These are phyloP conservation scores for Neocrepidodera transversa DNA, from an alignment of 2,888 invertebrate genomes.

Conservation along the genomic window DNA sequence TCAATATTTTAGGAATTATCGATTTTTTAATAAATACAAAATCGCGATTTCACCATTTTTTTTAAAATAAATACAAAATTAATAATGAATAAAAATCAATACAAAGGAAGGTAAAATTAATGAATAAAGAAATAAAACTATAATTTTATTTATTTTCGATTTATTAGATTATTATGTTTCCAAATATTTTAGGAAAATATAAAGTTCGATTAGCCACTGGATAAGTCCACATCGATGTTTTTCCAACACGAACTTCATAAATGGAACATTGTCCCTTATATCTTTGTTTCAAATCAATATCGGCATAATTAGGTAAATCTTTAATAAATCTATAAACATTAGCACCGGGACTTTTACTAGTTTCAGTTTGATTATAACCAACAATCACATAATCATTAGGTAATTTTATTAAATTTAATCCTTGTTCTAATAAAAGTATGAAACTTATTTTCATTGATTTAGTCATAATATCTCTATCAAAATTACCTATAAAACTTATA, in stretches of 20 bases:
- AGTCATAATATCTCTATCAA: constrained; percentile 55
- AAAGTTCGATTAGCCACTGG: too few species aligned
- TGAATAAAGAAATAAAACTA: too few species aligned
- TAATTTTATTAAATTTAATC: constrained; percentile 58
- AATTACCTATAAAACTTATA: constrained; percentile 64
- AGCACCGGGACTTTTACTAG: constrained; percentile 61
- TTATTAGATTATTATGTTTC: too few species aligned
- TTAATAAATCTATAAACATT: constrained; percentile 62
- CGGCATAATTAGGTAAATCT: constrained; percentile 61
- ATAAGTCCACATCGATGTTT: neutral
- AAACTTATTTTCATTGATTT: constrained; percentile 60
- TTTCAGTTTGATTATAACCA: constrained; percentile 63
- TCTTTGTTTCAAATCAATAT: constrained; percentile 11
- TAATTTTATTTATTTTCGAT: too few species aligned
- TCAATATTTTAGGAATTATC: too few species aligned
- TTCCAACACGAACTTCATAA: neutral
- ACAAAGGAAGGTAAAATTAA: too few species aligned
- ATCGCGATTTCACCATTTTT: too few species aligned
- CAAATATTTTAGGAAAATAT: too few species aligned
- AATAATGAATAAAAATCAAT: too few species aligned
- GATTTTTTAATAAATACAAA: too few species aligned
- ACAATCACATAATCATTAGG: constrained; percentile 61
- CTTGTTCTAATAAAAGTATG: constrained; percentile 59
- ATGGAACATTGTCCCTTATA: neutral
- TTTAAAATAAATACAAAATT: too few species aligned